Percentiles rank a stretch among this genome's conserved stretches.
Conservation (phyloP, 2,113 vertebrate species). For the Mungos mungo region DNA sequence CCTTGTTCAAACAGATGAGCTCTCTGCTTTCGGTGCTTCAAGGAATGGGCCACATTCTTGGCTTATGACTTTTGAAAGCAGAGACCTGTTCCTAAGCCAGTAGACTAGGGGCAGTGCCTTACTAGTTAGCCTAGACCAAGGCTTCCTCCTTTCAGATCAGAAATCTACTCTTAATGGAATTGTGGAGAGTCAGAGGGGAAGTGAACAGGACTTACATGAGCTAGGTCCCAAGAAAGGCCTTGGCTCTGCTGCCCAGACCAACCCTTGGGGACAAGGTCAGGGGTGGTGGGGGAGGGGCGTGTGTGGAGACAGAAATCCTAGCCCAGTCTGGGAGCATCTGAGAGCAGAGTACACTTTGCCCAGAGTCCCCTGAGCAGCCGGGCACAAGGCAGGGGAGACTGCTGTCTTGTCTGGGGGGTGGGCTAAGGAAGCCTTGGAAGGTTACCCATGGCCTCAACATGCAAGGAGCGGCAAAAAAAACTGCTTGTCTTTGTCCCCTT, state of each 20-base stretch:
- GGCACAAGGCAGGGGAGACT: background rate
- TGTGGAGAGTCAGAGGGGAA: background rate
- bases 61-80: background rate
- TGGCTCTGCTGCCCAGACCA: too few species aligned
- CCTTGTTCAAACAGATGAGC: background rate
- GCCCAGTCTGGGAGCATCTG: background rate
- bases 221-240: background rate
- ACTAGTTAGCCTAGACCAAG: background rate
- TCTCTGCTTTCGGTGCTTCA: background rate
- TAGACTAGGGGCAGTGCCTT: background rate
- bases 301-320: background rate
- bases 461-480: background rate
- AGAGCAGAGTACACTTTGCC: background rate
- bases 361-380: background rate
- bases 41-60: background rate
- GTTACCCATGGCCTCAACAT: fast-evolving
- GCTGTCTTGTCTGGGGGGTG: background rate
- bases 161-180: background rate
- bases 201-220: background rate
- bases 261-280: background rate
- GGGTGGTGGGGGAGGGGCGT: background rate
- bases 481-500: too few species aligned
- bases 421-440: background rate
- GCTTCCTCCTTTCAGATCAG: background rate
- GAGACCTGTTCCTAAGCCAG: background rate